Evolutionary conservation across 2,113 vertebrate genomes (phyloP).

Genomic region (Gymnobelideus leadbeateri): DNA sequence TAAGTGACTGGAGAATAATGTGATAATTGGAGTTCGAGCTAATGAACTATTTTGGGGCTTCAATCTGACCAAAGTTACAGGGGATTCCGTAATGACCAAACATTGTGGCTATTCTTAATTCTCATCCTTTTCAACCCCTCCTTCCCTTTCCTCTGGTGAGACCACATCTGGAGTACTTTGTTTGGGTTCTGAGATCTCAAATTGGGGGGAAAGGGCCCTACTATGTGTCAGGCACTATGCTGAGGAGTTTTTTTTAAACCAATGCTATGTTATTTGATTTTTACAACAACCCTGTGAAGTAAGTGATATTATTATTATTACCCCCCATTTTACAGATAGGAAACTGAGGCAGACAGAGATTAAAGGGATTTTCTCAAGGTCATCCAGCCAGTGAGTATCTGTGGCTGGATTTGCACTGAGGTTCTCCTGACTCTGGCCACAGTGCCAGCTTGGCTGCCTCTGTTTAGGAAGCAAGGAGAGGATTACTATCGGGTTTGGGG

Average conservation of each 20-base stretch:
- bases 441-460: too few relatives aligned
- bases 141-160: neutral
- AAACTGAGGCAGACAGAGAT: neutral
- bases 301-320: too few relatives aligned
- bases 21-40: neutral
- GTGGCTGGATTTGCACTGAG: too few relatives aligned
- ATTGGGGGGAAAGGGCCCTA: neutral
- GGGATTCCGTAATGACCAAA: neutral
- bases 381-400: too few relatives aligned
- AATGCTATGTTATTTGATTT: neutral
- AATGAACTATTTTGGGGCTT: neutral
- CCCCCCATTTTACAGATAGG: neutral
- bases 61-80: neutral
- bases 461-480: too few relatives aligned
- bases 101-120: neutral
- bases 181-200: neutral
- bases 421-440: too few relatives aligned
- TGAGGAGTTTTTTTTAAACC: neutral
- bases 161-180: neutral
- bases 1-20: neutral
- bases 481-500: too few relatives aligned
- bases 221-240: neutral
- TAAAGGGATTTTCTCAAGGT: too few relatives aligned
- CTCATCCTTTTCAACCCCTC: neutral
- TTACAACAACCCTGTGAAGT: neutral